Evolutionary conservation across 2,797 vertebrate species (phyloP).

Genomic region (Sebastes steindachneri): DNA sequence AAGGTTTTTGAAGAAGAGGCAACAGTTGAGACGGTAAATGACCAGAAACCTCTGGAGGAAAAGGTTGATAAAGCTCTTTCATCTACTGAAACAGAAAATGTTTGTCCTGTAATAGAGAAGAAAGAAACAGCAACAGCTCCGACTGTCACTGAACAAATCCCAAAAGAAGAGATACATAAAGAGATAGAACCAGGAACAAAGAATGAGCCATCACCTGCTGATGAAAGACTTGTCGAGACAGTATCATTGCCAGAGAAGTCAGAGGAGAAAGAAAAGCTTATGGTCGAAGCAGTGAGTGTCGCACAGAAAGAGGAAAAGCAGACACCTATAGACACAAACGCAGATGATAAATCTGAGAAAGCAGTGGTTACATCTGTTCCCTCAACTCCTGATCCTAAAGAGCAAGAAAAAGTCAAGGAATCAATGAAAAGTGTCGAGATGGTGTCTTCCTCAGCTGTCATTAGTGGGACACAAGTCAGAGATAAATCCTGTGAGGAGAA

Average conservation of each 20-base stretch:
- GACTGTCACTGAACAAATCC: constrained; percentile 6
- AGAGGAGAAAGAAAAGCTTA: constrained; percentile 14
- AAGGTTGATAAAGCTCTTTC: constrained; percentile 12
- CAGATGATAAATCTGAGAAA: constrained; percentile 30
- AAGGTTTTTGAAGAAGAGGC: constrained; percentile 23
- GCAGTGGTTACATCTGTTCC: not conserved
- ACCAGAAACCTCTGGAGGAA: constrained; percentile 32
- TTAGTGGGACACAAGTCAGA: constrained; percentile 24
- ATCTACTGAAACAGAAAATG: constrained; percentile 26
- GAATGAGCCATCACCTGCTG: not conserved
- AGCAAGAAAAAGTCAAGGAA: constrained; percentile 29
- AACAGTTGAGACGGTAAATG: constrained; percentile 24
- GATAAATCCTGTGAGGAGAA: constrained; percentile 25
- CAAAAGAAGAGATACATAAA: constrained; percentile 39
- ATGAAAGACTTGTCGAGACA: constrained; percentile 23
- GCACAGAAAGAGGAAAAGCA: constrained; percentile 23
- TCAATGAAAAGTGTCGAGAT: constrained; percentile 17
- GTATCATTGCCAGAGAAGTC: constrained; percentile 18
- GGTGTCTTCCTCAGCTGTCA: constrained; percentile 12
- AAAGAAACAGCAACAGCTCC: constrained; percentile 20
- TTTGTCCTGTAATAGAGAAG: constrained; percentile 23
- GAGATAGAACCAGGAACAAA: constrained; percentile 23
- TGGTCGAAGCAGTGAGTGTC: not conserved
- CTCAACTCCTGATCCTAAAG: constrained; percentile 12
- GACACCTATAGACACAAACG: constrained; percentile 4